Base-by-base conservation (phyloP, 2,113 vertebrate genomes). In the Eurypyga helias region DNA sequence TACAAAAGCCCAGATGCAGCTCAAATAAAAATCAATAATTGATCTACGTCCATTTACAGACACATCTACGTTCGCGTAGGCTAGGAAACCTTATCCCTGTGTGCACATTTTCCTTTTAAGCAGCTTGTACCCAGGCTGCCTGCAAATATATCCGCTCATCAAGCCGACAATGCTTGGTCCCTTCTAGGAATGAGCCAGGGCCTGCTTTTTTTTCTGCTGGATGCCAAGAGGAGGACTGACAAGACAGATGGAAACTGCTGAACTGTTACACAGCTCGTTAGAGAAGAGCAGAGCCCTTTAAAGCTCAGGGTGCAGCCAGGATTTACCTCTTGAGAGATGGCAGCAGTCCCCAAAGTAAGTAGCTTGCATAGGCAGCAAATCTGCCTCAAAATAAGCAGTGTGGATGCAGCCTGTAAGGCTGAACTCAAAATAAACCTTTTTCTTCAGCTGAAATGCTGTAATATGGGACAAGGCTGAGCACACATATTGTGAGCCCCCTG, bases 21-120 rank as follows among this genome's bases (percentile, higher is more conserved):
- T 95, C 45, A 45, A 85, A 67, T 73, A 46, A 83, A 94, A 96
- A 95, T 90, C 83, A 91, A 54, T 92, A 84, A 84, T 60, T 89
- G 77, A 76, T 92, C 45, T 69, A 29, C 6, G 3, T 93, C 60
- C 77, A 87, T 94, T 93, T 95, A 87, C 52, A 91, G 69, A 92
- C 79, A n/a, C 18, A 48, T 71, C 61, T 87, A 20, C 34, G 12
- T 70, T 92, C 38, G 73, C 3, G 6, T 48, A 78, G 81, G 8
- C 69, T 92, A 85, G 54, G 29, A 94, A 89, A 57, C 52, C 60
- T 75, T 93, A 75, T 57, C 83, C 34, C 41, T 55, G 33, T 33
- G 23, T 2, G 3, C 38, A 28, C 52, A n/a, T 95, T 94, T 89
- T 92, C 65, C 51, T 84, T 89, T 83, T 64, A 78, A 90, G 83